These are phyloP conservation scores for Chiroxiphia lanceolata DNA, from an alignment of 2,797 vertebrate genomes.

Conservation along the genomic window DNA sequence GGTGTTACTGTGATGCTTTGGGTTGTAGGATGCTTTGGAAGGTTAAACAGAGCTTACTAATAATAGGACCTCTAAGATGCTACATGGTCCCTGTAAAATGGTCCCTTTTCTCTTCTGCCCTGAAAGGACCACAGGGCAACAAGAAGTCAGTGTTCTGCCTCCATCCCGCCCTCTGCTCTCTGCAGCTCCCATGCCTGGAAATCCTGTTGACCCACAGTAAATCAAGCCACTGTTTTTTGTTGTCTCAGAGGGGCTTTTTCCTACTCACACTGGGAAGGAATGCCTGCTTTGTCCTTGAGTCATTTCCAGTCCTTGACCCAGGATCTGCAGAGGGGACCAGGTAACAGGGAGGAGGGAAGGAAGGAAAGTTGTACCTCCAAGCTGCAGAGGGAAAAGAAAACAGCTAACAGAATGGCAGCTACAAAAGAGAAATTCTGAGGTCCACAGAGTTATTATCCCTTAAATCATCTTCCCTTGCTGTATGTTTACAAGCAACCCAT, in stretches of 20 bases:
- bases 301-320: background rate
- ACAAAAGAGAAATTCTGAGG: background rate
- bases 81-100: background rate
- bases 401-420: background rate
- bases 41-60: conserved; percentile 43
- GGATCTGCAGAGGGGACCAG: background rate
- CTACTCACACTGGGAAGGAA: background rate
- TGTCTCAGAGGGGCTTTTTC: background rate
- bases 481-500: conserved; percentile 20
- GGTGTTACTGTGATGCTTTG: background rate
- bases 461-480: background rate
- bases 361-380: background rate
- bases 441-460: background rate
- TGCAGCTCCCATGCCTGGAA: background rate
- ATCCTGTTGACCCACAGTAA: background rate
- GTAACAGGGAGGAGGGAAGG: background rate
- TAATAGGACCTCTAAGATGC: background rate
- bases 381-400: background rate
- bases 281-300: background rate
- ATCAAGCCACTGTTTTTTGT: background rate
- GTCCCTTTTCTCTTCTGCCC: background rate
- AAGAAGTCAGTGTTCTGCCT: background rate
- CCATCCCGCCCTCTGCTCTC: background rate
- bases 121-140: accelerated
- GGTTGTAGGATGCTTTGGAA: conserved; percentile 2